Percentiles rank a stretch among this genome's conserved stretches.
These are phyloP conservation scores for Colaptes auratus DNA, from an alignment of 2,113 vertebrate species.

Conservation along the genomic window DNA sequence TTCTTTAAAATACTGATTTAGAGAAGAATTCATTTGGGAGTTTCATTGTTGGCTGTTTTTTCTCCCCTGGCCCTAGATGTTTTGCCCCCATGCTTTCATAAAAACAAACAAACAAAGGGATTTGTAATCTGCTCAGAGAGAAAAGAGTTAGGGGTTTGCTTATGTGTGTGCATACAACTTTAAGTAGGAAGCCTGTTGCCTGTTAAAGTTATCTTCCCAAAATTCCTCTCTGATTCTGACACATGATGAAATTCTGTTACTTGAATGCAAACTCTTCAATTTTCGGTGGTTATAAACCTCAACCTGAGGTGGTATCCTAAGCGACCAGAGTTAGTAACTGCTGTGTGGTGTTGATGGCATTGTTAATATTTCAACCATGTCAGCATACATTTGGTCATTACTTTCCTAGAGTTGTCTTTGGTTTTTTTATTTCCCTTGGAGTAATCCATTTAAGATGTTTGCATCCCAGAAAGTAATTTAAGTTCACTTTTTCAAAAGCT, in stretches of 20 bases:
- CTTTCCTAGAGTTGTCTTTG: not conserved
- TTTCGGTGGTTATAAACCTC: conserved; percentile 11
- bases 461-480: conserved; percentile 48
- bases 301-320: conserved; percentile 2
- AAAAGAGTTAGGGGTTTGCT: not conserved
- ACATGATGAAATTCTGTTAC: not conserved
- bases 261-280: not conserved
- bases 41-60: not conserved
- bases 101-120: not conserved
- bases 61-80: not conserved
- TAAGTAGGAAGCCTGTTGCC: not conserved
- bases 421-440: conserved; percentile 7
- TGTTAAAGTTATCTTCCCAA: not conserved
- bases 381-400: conserved; percentile 37
- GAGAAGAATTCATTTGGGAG: not conserved
- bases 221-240: conserved; percentile 22
- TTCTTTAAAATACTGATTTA: conserved; percentile 1
- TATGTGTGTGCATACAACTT: conserved; percentile 6
- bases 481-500: not conserved
- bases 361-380: conserved; percentile 31
- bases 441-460: conserved; percentile 50
- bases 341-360: conserved; percentile 1
- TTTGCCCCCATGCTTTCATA: not conserved
- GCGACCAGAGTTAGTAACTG: not conserved
- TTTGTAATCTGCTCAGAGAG: not conserved